phyloP scores from a whole-genome alignment of 2,888 invertebrate genomes.

The Drosophila emarginata region DNA sequence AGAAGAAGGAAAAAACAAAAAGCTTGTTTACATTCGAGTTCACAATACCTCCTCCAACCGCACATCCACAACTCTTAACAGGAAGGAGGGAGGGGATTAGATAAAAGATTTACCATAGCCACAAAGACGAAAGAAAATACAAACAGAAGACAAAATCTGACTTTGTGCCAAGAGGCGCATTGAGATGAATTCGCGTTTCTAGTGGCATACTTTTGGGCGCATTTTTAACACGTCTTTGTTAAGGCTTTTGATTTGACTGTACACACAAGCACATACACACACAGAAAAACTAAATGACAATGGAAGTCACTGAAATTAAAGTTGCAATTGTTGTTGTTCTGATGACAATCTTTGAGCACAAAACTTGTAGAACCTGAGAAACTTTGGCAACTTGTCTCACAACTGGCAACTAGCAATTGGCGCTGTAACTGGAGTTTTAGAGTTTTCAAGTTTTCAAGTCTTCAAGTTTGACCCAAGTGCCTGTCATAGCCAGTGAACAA shows the following conservation, averaged over 20 bases:
- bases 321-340: constrained; percentile 28
- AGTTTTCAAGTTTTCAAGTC: constrained; percentile 29
- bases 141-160: neutral
- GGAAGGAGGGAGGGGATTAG: neutral
- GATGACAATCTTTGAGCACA: constrained; percentile 23
- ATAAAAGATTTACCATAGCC: constrained; percentile 23
- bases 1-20: constrained; percentile 4
- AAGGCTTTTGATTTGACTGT: constrained; percentile 38
- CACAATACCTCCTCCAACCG: constrained; percentile 34
- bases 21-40: constrained; percentile 45
- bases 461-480: constrained; percentile 24
- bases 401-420: constrained; percentile 32
- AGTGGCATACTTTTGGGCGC: constrained; percentile 27
- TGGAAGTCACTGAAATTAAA: constrained; percentile 40
- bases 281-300: constrained; percentile 1
- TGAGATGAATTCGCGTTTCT: constrained; percentile 15
- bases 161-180: neutral
- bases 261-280: neutral
- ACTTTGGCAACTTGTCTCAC: constrained; percentile 5
- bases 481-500: constrained; percentile 35
- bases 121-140: constrained; percentile 19
- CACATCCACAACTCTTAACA: neutral
- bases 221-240: constrained; percentile 35
- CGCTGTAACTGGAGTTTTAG: constrained; percentile 31
- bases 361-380: constrained; percentile 16